Conservation (phyloP, 2,888 invertebrate species). For the Empis stercorea region DNA sequence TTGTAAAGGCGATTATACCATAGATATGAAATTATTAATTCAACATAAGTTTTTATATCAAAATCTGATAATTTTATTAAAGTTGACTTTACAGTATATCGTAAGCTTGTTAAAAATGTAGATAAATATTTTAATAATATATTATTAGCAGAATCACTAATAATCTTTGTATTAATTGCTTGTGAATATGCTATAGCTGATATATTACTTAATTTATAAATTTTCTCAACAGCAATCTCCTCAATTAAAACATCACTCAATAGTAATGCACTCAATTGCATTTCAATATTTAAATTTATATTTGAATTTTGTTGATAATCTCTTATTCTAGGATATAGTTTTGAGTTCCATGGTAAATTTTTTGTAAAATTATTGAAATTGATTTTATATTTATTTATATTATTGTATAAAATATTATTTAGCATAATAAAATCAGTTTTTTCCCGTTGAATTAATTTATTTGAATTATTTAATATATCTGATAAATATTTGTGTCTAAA, state of each 20-base stretch:
- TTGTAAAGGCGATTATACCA: slow-evolving; percentile 30
- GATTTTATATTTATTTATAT: not conserved
- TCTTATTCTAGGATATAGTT: slow-evolving; percentile 28
- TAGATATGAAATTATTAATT: slow-evolving; percentile 21
- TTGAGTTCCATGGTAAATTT: slow-evolving; percentile 30
- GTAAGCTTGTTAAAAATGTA: slow-evolving; percentile 19
- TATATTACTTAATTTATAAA: slow-evolving; percentile 19
- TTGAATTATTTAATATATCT: slow-evolving; percentile 11
- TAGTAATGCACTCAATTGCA: slow-evolving; percentile 21
- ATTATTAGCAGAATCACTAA: slow-evolving; percentile 28
- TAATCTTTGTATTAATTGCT: slow-evolving; percentile 18
- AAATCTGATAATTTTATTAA: slow-evolving; percentile 16
- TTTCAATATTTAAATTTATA: slow-evolving; percentile 1
- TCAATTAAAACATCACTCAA: slow-evolving; percentile 19
- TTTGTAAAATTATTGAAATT: not conserved
- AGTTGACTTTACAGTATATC: slow-evolving; percentile 15
- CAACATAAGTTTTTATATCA: slow-evolving; percentile 18
- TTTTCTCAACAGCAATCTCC: slow-evolving; percentile 15
- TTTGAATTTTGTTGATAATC: slow-evolving; percentile 19
- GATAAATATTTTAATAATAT: slow-evolving; percentile 21
- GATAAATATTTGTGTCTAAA: slow-evolving; percentile 27
- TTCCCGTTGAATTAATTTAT: slow-evolving; percentile 3
- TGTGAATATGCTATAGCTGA: slow-evolving; percentile 29
- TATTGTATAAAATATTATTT: not conserved
- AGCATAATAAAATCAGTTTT: not conserved